Conservation (phyloP, 35 echinoderm and acorn worm species). For the Amphiura filiformis region DNA sequence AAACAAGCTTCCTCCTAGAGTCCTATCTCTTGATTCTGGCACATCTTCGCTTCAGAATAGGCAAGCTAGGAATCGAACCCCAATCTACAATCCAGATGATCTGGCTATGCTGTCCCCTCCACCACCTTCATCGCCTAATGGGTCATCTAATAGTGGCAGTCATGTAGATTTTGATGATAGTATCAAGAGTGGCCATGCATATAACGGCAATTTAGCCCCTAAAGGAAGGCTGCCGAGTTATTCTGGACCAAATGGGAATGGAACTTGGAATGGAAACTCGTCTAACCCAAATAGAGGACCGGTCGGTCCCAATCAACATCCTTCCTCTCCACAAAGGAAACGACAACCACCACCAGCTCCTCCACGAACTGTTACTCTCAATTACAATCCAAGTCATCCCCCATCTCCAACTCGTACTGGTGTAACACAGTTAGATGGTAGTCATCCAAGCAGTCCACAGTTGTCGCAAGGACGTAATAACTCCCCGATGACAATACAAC, state of each 20-base stretch:
- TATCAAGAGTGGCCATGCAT: background rate
- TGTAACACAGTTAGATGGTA: background rate
- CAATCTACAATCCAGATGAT: background rate
- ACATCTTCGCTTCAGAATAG: background rate
- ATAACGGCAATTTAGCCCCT: background rate
- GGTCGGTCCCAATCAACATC: background rate
- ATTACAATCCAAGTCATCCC: background rate
- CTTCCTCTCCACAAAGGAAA: constrained; percentile 43
- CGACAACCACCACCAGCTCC: constrained; percentile 47
- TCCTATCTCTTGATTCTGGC: background rate
- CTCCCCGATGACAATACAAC: background rate
- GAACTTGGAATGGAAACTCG: background rate
- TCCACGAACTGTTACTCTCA: constrained; percentile 11
- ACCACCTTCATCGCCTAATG: background rate
- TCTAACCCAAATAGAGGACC: background rate
- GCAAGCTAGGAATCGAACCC: background rate
- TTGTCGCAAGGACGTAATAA: background rate
- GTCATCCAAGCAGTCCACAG: too few species aligned
- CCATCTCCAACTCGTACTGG: background rate
- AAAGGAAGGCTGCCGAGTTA: background rate
- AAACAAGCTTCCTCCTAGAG: background rate
- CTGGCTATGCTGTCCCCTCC: background rate
- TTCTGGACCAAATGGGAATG: background rate
- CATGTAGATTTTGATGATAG: background rate
- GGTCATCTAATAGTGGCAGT: background rate